These are phyloP conservation scores for Diadumene lineata DNA, from an alignment of 92 coral and sea anemone species.

Conservation along the genomic window DNA sequence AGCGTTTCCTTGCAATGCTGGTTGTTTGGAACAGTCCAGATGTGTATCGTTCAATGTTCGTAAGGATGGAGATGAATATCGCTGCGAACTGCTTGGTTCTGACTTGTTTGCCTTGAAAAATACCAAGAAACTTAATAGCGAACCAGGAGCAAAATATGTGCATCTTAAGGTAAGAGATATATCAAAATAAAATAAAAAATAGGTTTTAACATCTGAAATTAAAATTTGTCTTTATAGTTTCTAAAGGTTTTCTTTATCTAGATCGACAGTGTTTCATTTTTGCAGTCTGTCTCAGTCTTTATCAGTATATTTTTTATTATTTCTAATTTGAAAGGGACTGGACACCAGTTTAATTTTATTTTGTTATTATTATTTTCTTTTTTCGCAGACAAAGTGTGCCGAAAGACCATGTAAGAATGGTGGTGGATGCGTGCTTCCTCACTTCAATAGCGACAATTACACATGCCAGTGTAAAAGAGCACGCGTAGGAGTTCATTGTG, in stretches of 20 bases:
- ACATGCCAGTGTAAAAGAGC: not conserved
- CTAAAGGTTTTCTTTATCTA: not conserved
- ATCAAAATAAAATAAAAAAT: too few species aligned
- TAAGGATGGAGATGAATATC: not conserved
- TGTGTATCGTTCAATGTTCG: not conserved
- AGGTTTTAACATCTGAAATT: too few species aligned
- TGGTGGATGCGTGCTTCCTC: not conserved
- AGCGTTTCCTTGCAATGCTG: not conserved
- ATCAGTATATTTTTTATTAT: too few species aligned
- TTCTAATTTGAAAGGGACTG: not conserved
- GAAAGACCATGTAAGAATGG: not conserved
- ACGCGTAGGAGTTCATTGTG: not conserved
- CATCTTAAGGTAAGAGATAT: not conserved
- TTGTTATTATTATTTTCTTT: too few species aligned
- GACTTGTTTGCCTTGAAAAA: not conserved
- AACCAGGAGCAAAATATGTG: not conserved
- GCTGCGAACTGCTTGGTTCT: not conserved
- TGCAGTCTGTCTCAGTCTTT: not conserved
- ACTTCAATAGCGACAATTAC: not conserved
- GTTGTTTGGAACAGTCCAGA: not conserved
- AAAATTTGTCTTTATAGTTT: too few species aligned
- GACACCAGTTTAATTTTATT: too few species aligned
- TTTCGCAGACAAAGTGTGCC: not conserved
- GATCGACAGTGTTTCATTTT: not conserved
- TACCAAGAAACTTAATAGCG: not conserved